Conservation (phyloP, 2,797 vertebrate species). For the Coracias cyanogaster region DNA sequence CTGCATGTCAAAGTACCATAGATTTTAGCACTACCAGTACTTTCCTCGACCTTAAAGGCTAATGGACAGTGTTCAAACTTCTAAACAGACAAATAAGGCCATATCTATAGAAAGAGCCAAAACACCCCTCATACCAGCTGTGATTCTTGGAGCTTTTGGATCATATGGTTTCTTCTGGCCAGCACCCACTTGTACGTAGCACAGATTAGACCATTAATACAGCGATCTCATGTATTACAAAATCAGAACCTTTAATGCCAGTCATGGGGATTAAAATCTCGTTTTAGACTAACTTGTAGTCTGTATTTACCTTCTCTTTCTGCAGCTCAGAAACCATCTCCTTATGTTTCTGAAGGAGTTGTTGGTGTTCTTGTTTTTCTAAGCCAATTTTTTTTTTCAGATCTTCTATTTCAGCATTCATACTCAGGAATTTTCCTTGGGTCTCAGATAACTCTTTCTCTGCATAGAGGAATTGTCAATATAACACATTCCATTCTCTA, state of each 20-base stretch:
- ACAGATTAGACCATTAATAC: not conserved
- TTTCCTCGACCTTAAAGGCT: not conserved
- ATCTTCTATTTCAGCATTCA: slow-evolving; percentile 81
- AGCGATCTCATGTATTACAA: not conserved
- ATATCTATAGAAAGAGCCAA: not conserved
- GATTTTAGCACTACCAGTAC: not conserved
- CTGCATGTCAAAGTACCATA: slow-evolving; percentile 71
- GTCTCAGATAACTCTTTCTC: slow-evolving; percentile 78
- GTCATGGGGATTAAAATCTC: not conserved
- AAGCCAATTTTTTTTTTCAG: slow-evolving; percentile 79
- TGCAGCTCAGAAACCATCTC: slow-evolving; percentile 77
- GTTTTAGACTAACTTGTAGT: not conserved
- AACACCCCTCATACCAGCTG: not conserved
- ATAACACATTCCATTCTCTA: not conserved
- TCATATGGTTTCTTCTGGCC: not conserved
- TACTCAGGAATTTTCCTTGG: slow-evolving; percentile 74
- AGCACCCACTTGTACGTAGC: not conserved
- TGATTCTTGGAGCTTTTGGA: not conserved
- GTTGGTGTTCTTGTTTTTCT: slow-evolving; percentile 73
- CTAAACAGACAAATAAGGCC: not conserved
- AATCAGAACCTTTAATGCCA: not conserved
- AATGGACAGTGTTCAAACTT: not conserved
- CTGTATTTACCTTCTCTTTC: slow-evolving; percentile 84
- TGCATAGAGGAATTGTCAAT: not conserved
- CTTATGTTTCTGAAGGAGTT: slow-evolving; percentile 80